phyloP scores from a whole-genome alignment of 2,797 vertebrate species.

The Siniperca scherzeri region DNA sequence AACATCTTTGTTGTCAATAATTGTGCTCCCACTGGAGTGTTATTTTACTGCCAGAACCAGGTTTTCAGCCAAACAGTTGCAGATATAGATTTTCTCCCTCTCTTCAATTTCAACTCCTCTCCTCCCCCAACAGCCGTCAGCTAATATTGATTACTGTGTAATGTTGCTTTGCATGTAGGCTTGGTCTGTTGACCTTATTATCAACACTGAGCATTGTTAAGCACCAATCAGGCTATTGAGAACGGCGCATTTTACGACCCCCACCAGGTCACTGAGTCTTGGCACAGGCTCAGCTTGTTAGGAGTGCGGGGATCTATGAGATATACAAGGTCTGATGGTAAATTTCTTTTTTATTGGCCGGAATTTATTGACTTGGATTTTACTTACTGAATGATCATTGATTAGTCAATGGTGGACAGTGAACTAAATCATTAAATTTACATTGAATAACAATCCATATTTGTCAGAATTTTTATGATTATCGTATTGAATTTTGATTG shows the following conservation, averaged over 20 bases:
- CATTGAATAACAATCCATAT: not conserved
- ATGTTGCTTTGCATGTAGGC: constrained; percentile 48
- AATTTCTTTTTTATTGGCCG: constrained; percentile 25
- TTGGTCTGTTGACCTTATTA: constrained; percentile 41
- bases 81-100: constrained; percentile 46
- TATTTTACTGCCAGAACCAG: constrained; percentile 30
- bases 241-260: constrained; percentile 36
- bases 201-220: constrained; percentile 37
- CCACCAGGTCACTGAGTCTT: constrained; percentile 8
- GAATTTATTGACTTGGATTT: constrained; percentile 40
- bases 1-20: constrained; percentile 44
- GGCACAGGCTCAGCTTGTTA: constrained; percentile 12
- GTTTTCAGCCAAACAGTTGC: constrained; percentile 37
- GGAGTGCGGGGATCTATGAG: not conserved
- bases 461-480: not conserved
- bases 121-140: constrained; percentile 26
- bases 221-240: constrained; percentile 44
- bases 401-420: constrained; percentile 17
- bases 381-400: constrained; percentile 31
- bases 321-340: constrained; percentile 29
- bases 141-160: constrained; percentile 62
- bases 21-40: constrained; percentile 19
- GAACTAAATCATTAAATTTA: not conserved
- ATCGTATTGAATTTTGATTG: constrained; percentile 1
- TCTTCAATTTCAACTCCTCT: constrained; percentile 33